Evolutionary conservation across 2,888 invertebrate species (phyloP), one percentile per base, ranked within the genome.

Genomic region (Trachelus iudaicus): DNA sequence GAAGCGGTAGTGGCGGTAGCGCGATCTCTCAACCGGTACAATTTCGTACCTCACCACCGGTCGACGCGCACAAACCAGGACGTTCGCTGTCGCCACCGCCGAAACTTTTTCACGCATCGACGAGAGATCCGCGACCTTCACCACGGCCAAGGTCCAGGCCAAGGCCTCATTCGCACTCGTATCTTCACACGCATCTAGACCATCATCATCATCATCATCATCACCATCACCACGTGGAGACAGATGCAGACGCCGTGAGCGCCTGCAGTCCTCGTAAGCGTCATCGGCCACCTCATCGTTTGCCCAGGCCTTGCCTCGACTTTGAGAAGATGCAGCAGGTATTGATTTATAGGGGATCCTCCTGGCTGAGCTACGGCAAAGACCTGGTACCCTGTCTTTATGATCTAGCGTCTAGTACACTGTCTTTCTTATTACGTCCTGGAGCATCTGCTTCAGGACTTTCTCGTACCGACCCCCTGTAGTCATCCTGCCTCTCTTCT

Each of bases 311-410:
- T 85, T 97, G 97, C 92, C 94, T 98, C 89, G 98, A 98, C 93
- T 98, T 98, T 92, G 98, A 98, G 92, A 98, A 98, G 94, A 98
- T 98, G 98, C 98, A 98, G 93, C 97, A 97, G 96, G 97, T 97
- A 93, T 33, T 40, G 40, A 40, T 40, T 40, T 23, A 40, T 23
- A 23, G 23, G 23, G 15, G 23, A 40, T 40, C 23, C 23, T 40
- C 37, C 4, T 40, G 23, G 40, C 23, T 23, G 6, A 40, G 40
- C 40, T 23, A 40, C 40, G 40, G 23, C 40, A 40, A 40, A 15
- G 40, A 40, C 40, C 23, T 23, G 15, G 9, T 9, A 40, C 23
- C 40, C 40, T 9, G 40, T 40, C 23, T 23, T 40, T 23, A 23
- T 23, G 23, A 40, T 23, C 40, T 15, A 40, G 1, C 40, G 23